These are phyloP conservation scores for Enteromius treurensis DNA, from an alignment of 2,797 vertebrate genomes.

Conservation along the genomic window DNA sequence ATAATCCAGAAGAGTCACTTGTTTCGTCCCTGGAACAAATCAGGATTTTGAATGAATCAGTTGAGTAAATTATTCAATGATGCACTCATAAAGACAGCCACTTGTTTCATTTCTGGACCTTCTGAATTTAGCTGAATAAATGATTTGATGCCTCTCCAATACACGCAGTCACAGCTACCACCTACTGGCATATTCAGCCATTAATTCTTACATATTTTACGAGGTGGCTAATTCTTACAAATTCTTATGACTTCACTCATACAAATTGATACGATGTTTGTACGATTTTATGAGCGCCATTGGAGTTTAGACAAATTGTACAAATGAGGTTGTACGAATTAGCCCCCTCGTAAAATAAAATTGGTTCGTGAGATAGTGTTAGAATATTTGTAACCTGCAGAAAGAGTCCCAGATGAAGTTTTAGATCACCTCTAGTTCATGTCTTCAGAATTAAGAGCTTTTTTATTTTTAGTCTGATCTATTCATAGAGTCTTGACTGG, in stretches of 20 bases:
- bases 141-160: neutral
- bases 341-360: no score
- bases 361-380: no score
- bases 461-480: slow-evolving; percentile 31
- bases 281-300: no score
- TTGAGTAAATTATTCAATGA: neutral
- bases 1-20: neutral
- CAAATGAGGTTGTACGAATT: no score
- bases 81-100: neutral
- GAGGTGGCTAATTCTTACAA: no score
- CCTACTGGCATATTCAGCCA: neutral
- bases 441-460: slow-evolving; percentile 22
- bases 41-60: neutral
- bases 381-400: neutral
- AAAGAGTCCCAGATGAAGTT: neutral
- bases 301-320: no score
- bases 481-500: slow-evolving; percentile 21
- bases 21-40: neutral
- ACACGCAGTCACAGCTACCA: neutral
- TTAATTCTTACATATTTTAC: no score
- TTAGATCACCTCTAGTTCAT: slow-evolving; percentile 8
- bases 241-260: no score
- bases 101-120: neutral
- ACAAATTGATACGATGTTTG: no score
- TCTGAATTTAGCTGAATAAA: neutral